Evolutionary conservation across 2,797 vertebrate species (phyloP), one percentile per base, ranked within the genome.

Genomic region (Artibeus jamaicensis): DNA sequence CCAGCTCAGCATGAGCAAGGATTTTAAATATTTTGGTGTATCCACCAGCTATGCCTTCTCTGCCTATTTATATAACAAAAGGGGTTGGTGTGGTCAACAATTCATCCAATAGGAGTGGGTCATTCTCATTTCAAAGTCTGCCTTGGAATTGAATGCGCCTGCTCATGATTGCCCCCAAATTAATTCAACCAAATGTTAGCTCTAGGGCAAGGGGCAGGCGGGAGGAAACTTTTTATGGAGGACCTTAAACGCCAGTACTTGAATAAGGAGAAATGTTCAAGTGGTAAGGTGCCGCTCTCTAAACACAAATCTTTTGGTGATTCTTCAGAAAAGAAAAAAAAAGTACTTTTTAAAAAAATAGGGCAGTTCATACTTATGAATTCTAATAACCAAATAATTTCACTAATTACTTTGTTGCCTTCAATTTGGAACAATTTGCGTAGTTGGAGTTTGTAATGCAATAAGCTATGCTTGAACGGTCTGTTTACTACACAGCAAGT

Each of bases 401-500:
- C 96, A 93, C 97, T 98, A 98, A 98, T 98, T 98, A 98, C 96
- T 97, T 95, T 89, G 95, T 84, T 96, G 94, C 96, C 95, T 98
- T 98, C 96, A 92, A 96, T 97, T 94, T 94, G 93, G 97, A 97
- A 98, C 94, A 95, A 91, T 96, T 96, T 93, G 98, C 98, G 98
- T 97, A 98, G 98, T 94, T 97, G 98, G 98, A 98, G 98, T 98
- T 98, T 97, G 97, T 98, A 98, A 98, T 97, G 98, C 97, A 98
- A 98, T 98, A 98, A 98, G 97, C 97, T 97, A 98, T 98, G 98
- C 98, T 98, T 98, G 98, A 98, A 98, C 86, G 98, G 97, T 98
- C 98, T 98, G 98, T 98, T 98, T 98, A 98, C 98, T 97, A 97
- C 98, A 97, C 96, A 98, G 98, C 98, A 98, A 98, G 98, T 97